phyloP scores from a whole-genome alignment of 2,888 invertebrate genomes.

The Pachycephus smyrnensis region DNA sequence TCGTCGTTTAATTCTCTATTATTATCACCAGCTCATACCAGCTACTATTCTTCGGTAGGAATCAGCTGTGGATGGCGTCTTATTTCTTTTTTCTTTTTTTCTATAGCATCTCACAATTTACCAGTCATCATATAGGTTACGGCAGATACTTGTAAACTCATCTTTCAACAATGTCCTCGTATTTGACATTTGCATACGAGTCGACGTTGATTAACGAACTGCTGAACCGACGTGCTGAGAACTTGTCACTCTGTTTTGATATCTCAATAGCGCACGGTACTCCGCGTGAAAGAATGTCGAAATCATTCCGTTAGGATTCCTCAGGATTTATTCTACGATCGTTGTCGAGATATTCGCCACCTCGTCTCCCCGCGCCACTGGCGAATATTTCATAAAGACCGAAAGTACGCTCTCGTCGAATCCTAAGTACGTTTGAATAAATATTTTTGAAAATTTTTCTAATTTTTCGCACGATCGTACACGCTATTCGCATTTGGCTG shows the following conservation, averaged over 20 bases:
- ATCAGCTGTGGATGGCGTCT: background rate
- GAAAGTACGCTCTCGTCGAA: rapidly evolving
- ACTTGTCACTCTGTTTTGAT: background rate
- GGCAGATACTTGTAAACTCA: background rate
- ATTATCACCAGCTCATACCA: background rate
- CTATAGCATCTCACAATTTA: background rate
- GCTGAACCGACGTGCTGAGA: background rate
- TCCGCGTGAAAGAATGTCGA: background rate
- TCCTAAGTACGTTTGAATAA: background rate
- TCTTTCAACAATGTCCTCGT: background rate
- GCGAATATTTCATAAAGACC: background rate
- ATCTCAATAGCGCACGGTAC: background rate
- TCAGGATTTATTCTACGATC: background rate
- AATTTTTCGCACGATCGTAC: no score
- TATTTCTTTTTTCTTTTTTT: background rate
- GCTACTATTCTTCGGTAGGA: background rate
- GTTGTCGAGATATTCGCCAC: background rate
- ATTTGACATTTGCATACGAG: background rate
- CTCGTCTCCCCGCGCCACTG: no score
- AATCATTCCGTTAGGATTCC: background rate
- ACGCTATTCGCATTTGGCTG: no score
- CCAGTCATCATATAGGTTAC: background rate
- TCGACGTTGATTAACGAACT: background rate
- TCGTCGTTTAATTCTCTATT: background rate
- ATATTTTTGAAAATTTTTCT: background rate